Base-by-base conservation (phyloP, 2,888 invertebrate genomes). In the Temnothorax rugatulus region DNA sequence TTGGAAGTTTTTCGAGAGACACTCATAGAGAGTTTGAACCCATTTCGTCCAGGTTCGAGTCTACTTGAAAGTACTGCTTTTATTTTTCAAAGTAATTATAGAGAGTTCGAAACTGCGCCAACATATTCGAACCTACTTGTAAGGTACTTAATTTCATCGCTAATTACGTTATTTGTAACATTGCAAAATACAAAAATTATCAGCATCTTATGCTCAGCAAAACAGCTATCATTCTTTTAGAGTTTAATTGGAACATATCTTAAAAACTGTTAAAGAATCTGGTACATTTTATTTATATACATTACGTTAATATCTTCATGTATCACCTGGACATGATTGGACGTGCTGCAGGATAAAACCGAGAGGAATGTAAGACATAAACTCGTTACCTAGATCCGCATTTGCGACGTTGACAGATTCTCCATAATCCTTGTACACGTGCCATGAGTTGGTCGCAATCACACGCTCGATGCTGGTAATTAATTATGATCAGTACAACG, bases 401-500 rank as follows among this genome's bases (percentile, higher is more conserved):
- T 68, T 77, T 54, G 3, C 44, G 4, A 52, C 44, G 71, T 76
- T 76, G 63, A 75, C 76, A 63, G 29, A 64, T 76, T 76, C 15
- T 38, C 2, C 63, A 47, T 75, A 82, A 82, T 82, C 18, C 34
- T 38, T 13, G 9, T 59, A 47, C 21, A 52, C 18, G 13, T 18
- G 83, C 74, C 61, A 86, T 52, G 86, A 91, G 84, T 81, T 86
- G 86, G 66, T 63, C 44, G 64, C 41, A 82, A 84, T 75, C 64
- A 77, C 41, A 38, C 50, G 63, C 75, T 69, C 84, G 73, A 84
- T 88, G 87, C 84, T 68, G 29, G n/a, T 57, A 83, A 89, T 91
- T 88, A 88, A 91, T 89, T 79, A 82, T 64, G 74, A 87, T 74
- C 68, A 59, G 54, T 57, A 21, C 34, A 11, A 61, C 29, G 54